These are phyloP conservation scores for Trissolcus japonicus DNA, from an alignment of 2,888 invertebrate genomes.

Conservation along the genomic window DNA sequence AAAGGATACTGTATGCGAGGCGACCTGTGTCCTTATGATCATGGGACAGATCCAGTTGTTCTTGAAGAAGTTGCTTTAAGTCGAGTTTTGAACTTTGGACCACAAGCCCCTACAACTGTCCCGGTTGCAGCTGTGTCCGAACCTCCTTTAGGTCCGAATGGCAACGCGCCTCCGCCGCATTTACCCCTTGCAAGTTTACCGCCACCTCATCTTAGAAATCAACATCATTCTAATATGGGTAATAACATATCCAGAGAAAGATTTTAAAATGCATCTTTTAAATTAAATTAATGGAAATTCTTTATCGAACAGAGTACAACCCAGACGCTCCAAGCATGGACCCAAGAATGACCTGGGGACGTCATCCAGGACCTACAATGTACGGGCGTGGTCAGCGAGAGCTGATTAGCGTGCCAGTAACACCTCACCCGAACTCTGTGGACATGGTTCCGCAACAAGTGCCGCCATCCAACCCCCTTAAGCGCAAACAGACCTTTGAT, in stretches of 20 bases:
- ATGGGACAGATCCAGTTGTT: slow-evolving; percentile 96
- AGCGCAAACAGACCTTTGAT: slow-evolving; percentile 81
- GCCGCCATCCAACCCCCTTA: slow-evolving; percentile 74
- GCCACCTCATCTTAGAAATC: slow-evolving; percentile 74
- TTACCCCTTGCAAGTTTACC: slow-evolving; percentile 74
- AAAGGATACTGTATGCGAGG: slow-evolving; percentile 97
- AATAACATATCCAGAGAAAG: slow-evolving; percentile 38
- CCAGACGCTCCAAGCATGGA: slow-evolving; percentile 88
- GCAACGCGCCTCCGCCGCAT: slow-evolving; percentile 73
- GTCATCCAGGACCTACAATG: slow-evolving; percentile 70
- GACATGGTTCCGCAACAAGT: slow-evolving; percentile 65
- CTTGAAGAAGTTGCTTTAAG: slow-evolving; percentile 88
- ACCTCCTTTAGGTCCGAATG: slow-evolving; percentile 71
- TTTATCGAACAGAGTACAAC: slow-evolving; percentile 81
- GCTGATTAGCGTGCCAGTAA: slow-evolving; percentile 86
- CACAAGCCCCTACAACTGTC: slow-evolving; percentile 69
- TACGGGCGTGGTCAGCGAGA: slow-evolving; percentile 79
- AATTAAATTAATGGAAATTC: background rate
- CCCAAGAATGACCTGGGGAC: slow-evolving; percentile 74
- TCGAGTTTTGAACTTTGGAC: slow-evolving; percentile 78
- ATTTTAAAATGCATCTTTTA: too few species aligned
- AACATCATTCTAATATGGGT: slow-evolving; percentile 75
- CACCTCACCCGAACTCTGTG: slow-evolving; percentile 77
- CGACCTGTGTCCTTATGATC: slow-evolving; percentile 97
- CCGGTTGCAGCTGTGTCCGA: slow-evolving; percentile 69